A percentile compares a stretch with the other conserved stretches of the same genome.
Evolutionary conservation across 2,113 vertebrate species (phyloP).

Genomic region (Hepsetus odoe): DNA sequence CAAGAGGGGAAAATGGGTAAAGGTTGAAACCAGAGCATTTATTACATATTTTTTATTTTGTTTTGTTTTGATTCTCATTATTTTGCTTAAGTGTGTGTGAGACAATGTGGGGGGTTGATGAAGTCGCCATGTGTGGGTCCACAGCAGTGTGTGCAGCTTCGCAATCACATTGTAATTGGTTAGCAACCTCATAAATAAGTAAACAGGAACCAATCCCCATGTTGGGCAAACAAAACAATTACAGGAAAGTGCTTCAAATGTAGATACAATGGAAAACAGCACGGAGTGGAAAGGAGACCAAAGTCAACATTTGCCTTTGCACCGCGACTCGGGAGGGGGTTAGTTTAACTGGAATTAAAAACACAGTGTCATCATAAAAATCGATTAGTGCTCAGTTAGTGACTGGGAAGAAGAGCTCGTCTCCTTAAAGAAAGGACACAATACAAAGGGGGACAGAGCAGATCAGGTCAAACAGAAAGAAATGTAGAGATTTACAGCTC

Average conservation of each 20-base stretch:
- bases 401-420: constrained; percentile 34
- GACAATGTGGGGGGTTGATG: constrained; percentile 4
- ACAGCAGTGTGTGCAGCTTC: constrained; percentile 61
- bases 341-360: constrained; percentile 65
- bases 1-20: too few species aligned
- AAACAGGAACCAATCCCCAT: constrained; percentile 71
- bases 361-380: constrained; percentile 64
- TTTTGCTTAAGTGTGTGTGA: neutral
- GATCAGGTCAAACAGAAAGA: neutral
- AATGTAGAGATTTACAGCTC: constrained; percentile 14
- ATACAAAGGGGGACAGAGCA: constrained; percentile 29
- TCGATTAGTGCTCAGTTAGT: constrained; percentile 52
- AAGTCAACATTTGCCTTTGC: constrained; percentile 72
- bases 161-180: constrained; percentile 72
- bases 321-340: constrained; percentile 52
- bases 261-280: constrained; percentile 49
- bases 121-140: constrained; percentile 56
- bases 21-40: neutral
- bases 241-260: constrained; percentile 65
- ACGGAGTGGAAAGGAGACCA: constrained; percentile 55
- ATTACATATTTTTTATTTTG: neutral
- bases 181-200: constrained; percentile 75
- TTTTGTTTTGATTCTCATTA: neutral
- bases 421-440: constrained; percentile 21
- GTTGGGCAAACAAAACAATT: constrained; percentile 77